These are phyloP conservation scores for Sus cebifrons DNA, from an alignment of 2,797 vertebrate species.

Conservation along the genomic window DNA sequence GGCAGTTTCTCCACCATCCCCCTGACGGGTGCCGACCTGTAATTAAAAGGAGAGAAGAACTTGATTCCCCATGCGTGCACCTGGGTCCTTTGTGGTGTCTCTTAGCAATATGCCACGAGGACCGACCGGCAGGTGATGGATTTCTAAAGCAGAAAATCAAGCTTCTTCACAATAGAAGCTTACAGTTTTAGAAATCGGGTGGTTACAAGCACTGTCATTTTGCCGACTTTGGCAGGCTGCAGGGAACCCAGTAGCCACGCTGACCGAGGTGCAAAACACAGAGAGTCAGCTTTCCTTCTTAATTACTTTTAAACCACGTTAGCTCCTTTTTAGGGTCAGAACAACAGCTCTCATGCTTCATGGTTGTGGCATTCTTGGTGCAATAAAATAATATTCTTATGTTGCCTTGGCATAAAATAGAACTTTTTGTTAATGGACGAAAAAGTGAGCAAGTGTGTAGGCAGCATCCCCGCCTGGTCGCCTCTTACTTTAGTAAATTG, in stretches of 20 bases:
- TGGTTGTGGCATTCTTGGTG: not conserved
- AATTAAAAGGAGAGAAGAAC: slow-evolving; percentile 77
- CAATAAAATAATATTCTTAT: slow-evolving; percentile 1
- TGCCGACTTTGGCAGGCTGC: slow-evolving; percentile 22
- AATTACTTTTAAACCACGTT: slow-evolving; percentile 52
- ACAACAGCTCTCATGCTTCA: not conserved
- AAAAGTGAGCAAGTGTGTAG: not conserved
- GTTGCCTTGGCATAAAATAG: not conserved
- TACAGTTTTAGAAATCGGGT: not conserved
- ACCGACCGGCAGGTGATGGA: not conserved
- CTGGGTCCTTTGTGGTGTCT: slow-evolving; percentile 49
- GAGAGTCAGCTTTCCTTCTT: slow-evolving; percentile 61
- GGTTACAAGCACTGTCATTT: not conserved
- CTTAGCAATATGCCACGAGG: not conserved
- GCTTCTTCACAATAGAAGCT: not conserved
- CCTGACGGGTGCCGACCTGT: slow-evolving; percentile 73
- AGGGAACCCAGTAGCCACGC: not conserved
- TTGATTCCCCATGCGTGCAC: slow-evolving; percentile 61
- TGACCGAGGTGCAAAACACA: slow-evolving; percentile 50
- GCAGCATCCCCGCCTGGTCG: not conserved
- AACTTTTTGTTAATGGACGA: slow-evolving; percentile 59
- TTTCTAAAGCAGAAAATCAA: slow-evolving; percentile 65
- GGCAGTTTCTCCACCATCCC: slow-evolving; percentile 67
- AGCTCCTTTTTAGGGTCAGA: slow-evolving; percentile 26
- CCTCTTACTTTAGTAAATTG: not conserved